A percentile compares a stretch with the other conserved stretches of the same genome.
phyloP scores from a whole-genome alignment of 2,888 invertebrate species.

The Julus scanicus region DNA sequence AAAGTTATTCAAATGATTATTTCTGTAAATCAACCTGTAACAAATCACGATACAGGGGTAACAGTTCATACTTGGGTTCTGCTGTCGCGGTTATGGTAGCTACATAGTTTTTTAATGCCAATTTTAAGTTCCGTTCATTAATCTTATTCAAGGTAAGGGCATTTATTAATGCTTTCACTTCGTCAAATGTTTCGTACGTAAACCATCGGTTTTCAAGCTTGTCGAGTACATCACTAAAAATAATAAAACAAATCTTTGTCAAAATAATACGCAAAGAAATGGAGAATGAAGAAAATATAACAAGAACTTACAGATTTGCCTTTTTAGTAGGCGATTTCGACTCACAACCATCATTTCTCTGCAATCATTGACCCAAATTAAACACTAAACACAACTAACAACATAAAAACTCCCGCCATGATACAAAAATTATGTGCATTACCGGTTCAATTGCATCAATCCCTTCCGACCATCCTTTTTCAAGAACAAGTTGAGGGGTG shows the following conservation, averaged over 20 bases:
- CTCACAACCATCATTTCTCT: background rate
- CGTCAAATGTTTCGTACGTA: background rate
- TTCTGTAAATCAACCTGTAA: background rate
- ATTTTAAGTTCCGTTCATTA: background rate
- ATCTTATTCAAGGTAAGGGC: background rate
- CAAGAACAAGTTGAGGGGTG: background rate
- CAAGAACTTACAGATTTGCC: background rate
- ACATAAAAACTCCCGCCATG: background rate
- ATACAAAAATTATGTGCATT: background rate
- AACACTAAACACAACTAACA: background rate
- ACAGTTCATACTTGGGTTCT: background rate
- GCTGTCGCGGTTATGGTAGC: background rate
- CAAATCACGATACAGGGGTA: background rate
- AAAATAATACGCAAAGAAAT: background rate
- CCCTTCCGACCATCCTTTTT: background rate
- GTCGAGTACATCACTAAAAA: background rate
- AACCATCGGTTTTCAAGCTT: background rate
- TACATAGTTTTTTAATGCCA: background rate
- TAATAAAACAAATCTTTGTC: background rate
- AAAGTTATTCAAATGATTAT: background rate
- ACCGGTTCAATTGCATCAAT: background rate
- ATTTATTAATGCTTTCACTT: background rate
- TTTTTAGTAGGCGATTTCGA: background rate
- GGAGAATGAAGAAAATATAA: background rate
- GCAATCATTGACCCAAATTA: background rate